A percentile compares a stretch with the other conserved stretches of the same genome.
phyloP scores from a whole-genome alignment of 2,797 vertebrate species.

The Philypnodon macrostomus region DNA sequence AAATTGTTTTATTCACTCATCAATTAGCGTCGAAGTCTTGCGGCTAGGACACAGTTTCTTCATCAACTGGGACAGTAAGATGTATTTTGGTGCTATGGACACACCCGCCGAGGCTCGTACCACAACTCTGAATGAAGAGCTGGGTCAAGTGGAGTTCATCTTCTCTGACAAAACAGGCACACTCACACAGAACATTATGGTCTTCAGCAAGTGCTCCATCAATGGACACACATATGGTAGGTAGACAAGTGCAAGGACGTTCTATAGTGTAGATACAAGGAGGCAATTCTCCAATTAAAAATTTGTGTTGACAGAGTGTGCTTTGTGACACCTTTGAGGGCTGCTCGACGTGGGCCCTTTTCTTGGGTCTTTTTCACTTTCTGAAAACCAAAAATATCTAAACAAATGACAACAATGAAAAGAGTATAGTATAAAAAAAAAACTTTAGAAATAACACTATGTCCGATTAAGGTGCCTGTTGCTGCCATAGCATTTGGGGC shows the following conservation, averaged over 20 bases:
- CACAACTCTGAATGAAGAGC: conserved; percentile 91
- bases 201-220: conserved; percentile 91
- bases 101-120: conserved; percentile 86
- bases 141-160: conserved; percentile 92
- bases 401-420: no score
- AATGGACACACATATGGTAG: conserved; percentile 83
- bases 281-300: no score
- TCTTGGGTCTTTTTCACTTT: no score
- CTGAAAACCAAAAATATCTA: no score
- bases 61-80: conserved; percentile 93
- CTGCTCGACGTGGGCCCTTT: no score
- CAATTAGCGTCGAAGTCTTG: conserved; percentile 87
- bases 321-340: no score
- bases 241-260: neutral
- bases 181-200: conserved; percentile 95
- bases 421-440: no score
- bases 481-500: no score
- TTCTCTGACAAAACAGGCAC: conserved; percentile 93
- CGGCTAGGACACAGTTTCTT: conserved; percentile 91
- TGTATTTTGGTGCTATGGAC: conserved; percentile 78
- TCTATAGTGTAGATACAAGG: no score
- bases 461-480: no score
- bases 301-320: no score
- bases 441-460: no score
- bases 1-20: conserved; percentile 1